Evolutionary conservation across 2,113 vertebrate genomes (phyloP), one percentile per base, ranked within the genome.

Genomic region (Stomatorhinus ivindoensis): DNA sequence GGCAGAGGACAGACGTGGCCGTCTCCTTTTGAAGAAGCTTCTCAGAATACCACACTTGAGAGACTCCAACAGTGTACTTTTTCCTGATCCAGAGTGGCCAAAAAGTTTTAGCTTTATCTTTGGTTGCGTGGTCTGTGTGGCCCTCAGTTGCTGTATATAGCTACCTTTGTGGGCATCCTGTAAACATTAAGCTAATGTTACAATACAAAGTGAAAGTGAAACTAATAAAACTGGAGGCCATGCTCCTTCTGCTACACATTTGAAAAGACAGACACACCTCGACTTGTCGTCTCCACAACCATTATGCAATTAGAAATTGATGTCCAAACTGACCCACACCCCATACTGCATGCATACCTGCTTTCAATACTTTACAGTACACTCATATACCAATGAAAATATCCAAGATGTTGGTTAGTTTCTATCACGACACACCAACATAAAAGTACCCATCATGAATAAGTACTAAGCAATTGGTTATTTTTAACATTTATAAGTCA

Each of bases 21-120:
- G 95, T 88, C 96, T 96, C 85, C 98, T 96, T 89, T 97, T 95
- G 95, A 99, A 99, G 92, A 99, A 98, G 93, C 98, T 97, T 90
- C 98, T 94, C 89, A 99, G 94, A 90, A 99, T 97, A 73, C 98
- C 98, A 0, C 98, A 99, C 87, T 98, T 99, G 83, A 99, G 96
- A 19, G 98, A 99, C 90, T 99, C 98, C 88, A 99, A 95, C 0
- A 99, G 95, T 0, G 97, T 96, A 88, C 97, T 99, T 90, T 99
- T 99, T 35, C 98, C 98, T 0, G 97, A 89, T 0, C 97, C 97
- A 0, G 96, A 96, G 90, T 98, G 96, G 51, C 98, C 98, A 2
- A 99, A 98, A 87, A 99, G 93, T 92, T 99, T 99, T 48, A 99
- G 95, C 90, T 99, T 99, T 93, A 99, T 97, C 47, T 97, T 93